Conservation (phyloP, 2,113 vertebrate species). For the Ptilorrhoa leucosticta region DNA sequence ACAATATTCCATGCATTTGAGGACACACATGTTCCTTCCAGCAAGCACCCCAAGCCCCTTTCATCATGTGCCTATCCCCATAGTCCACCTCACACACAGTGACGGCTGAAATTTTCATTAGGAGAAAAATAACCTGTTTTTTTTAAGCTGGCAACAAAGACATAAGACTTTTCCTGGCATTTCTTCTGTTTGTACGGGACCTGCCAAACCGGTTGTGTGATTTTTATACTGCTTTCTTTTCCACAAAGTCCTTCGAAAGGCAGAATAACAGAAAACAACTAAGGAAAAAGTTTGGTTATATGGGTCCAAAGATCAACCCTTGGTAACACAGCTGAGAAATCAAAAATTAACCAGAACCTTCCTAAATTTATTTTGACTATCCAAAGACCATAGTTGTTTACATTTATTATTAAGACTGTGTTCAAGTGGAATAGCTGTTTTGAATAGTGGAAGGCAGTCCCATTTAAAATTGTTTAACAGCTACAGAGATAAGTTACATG, state of each 20-base stretch:
- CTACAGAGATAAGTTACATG: neutral
- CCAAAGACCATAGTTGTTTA: neutral
- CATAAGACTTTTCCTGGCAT: conserved; percentile 33
- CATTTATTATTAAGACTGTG: neutral
- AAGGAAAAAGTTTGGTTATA: conserved; percentile 26
- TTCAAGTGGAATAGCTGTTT: neutral
- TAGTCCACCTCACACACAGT: neutral
- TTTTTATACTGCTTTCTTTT: conserved; percentile 50
- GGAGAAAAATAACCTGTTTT: neutral
- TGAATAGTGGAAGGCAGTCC: neutral
- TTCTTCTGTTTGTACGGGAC: conserved; percentile 64
- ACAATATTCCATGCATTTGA: neutral
- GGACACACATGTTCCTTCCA: neutral
- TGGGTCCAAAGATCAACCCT: conserved; percentile 1
- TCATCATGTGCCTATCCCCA: neutral
- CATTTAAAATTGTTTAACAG: neutral
- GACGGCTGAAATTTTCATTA: neutral
- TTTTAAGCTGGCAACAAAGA: conserved; percentile 26
- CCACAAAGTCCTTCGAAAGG: conserved; percentile 58
- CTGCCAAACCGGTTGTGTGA: conserved; percentile 62
- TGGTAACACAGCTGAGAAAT: neutral
- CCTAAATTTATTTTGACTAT: neutral
- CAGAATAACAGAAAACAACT: conserved; percentile 47
- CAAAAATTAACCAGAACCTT: conserved; percentile 5
- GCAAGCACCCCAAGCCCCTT: neutral